Base-by-base conservation (phyloP, 2,797 vertebrate genomes). In the Manis pentadactyla region DNA sequence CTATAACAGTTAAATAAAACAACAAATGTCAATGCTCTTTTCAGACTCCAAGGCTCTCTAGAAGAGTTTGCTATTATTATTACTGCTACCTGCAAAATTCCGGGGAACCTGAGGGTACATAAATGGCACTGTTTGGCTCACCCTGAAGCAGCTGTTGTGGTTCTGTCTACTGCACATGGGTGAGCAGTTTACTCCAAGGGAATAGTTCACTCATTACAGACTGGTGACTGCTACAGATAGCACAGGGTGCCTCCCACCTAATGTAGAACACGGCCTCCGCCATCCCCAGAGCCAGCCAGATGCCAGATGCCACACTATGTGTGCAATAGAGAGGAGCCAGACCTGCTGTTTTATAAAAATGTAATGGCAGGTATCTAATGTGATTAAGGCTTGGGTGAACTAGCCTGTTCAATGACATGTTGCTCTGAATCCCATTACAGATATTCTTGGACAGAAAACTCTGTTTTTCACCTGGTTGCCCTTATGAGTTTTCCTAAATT, bases 401-500 rank as follows among this genome's bases (percentile, higher is more conserved):
- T 82, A 97, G 95, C 39, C 94, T 82, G 73, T 59, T 92, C 51
- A 61, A 14, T 79, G 95, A 92, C 93, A 84, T 8, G 85, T 91
- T 97, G 89, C 96, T 98, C 83, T 95, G 90, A 96, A 87, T 98
- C 97, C 94, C 84, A 51, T 79, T 93, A 39, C 69, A 97, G 83
- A 95, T 79, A 61, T 97, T 98, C 89, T 93, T 87, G 94, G 87
- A 92, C 14, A 34, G n/a, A 11, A 79, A 51, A 68, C 74, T 97
- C 57, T 29, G 63, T 92, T 90, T 97, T 92, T 94, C 57, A 95
- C 94, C 55, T 95, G 69, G 90, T 90, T 78, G 57, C 92, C 34
- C 66, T 23, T 39, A 87, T 34, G 79, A 87, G 69, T 92, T 95
- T 98, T 88, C 61, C 51, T 90, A 68, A 68, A 73, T 87, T 78